Conservation (phyloP, 2,113 vertebrate genomes). For the Grus americana region DNA sequence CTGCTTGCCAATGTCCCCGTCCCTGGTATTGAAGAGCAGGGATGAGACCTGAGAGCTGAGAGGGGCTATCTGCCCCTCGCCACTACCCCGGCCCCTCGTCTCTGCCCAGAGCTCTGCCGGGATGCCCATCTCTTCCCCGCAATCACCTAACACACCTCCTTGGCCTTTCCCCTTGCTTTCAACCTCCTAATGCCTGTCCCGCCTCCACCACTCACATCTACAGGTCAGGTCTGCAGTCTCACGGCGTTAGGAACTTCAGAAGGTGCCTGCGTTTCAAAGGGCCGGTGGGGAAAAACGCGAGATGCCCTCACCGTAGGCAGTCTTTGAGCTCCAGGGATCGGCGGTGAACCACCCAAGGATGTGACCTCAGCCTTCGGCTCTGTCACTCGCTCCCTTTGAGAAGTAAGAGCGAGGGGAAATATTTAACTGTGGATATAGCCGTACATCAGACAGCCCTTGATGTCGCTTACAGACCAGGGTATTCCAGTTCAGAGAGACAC, state of each 20-base stretch:
- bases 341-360: background rate
- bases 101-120: fast-evolving
- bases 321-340: background rate
- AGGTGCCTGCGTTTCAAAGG: background rate
- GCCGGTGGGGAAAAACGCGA: background rate
- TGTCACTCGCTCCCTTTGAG: background rate
- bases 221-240: background rate
- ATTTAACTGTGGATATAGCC: background rate
- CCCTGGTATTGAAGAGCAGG: fast-evolving
- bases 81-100: fast-evolving
- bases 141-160: background rate
- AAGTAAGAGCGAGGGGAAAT: background rate
- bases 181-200: background rate
- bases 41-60: background rate
- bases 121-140: background rate
- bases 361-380: background rate
- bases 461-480: background rate
- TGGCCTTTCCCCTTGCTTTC: background rate
- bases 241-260: background rate
- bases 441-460: background rate
- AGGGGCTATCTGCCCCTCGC: background rate
- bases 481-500: background rate
- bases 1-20: fast-evolving
- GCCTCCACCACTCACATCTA: background rate
- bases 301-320: background rate